These are phyloP conservation scores for Amblyjoppa fuscipennis DNA, from an alignment of 2,888 invertebrate species.

Conservation along the genomic window DNA sequence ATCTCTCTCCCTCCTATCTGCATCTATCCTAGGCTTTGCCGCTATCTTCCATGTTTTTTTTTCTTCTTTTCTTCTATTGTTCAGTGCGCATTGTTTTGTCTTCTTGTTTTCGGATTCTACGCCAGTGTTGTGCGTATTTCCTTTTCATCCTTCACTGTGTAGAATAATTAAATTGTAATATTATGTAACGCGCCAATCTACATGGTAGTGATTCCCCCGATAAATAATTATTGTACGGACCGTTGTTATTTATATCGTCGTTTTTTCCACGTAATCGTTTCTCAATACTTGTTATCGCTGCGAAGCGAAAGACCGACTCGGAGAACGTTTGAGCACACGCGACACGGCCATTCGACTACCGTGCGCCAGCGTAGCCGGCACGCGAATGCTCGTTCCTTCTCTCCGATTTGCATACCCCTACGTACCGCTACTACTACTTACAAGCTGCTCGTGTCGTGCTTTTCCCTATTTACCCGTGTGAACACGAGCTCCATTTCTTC, in stretches of 20 bases:
- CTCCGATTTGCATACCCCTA: slow-evolving; percentile 57
- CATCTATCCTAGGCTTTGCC: neutral
- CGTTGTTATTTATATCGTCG: neutral
- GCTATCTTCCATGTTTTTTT: neutral
- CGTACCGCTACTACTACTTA: slow-evolving; percentile 27
- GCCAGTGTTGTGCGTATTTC: neutral
- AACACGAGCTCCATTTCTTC: neutral
- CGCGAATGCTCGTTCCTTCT: slow-evolving; percentile 65
- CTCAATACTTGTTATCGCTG: slow-evolving; percentile 25
- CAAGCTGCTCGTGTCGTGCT: slow-evolving; percentile 20
- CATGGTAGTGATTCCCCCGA: neutral
- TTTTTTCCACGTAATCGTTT: slow-evolving; percentile 1
- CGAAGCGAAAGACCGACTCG: neutral
- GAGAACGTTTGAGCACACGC: slow-evolving; percentile 18
- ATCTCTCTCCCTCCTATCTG: neutral
- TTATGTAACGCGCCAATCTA: neutral
- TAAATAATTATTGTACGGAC: neutral
- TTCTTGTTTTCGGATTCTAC: neutral
- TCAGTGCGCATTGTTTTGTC: neutral
- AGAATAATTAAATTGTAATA: slow-evolving; percentile 7
- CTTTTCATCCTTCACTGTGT: neutral
- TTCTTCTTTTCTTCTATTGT: neutral
- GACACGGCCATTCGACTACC: slow-evolving; percentile 46
- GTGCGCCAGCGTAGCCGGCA: slow-evolving; percentile 69
- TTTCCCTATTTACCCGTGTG: slow-evolving; percentile 44